phyloP scores from a whole-genome alignment of 2,113 vertebrate species.

The Syngnathoides biaculeatus region DNA sequence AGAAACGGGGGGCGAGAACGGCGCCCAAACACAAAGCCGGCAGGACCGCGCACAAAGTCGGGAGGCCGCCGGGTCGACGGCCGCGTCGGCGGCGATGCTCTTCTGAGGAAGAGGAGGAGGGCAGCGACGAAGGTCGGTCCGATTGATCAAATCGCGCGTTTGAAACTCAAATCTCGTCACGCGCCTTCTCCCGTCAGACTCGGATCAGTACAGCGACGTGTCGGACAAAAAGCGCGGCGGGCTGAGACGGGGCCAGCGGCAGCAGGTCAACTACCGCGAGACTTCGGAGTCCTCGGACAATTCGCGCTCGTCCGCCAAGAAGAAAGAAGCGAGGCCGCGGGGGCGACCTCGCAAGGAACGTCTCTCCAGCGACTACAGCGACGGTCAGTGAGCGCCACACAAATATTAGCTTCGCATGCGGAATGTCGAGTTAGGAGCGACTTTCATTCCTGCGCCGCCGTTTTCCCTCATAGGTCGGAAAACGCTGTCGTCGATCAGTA shows the following conservation, averaged over 20 bases:
- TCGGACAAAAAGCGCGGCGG: constrained; percentile 85
- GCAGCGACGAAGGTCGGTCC: constrained; percentile 63
- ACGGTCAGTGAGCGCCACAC: constrained; percentile 72
- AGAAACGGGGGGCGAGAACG: constrained; percentile 46
- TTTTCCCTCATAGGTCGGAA: not conserved
- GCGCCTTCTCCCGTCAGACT: constrained; percentile 68
- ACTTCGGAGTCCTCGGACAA: constrained; percentile 89
- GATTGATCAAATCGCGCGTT: no score
- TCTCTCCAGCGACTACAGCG: constrained; percentile 90
- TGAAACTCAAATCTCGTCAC: no score
- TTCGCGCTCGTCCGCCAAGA: constrained; percentile 75
- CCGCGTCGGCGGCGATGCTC: constrained; percentile 62
- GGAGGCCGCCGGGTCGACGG: constrained; percentile 62
- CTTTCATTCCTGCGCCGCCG: not conserved
- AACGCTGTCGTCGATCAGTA: not conserved
- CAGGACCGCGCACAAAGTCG: constrained; percentile 73
- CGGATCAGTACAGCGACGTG: constrained; percentile 81
- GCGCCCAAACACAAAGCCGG: constrained; percentile 32
- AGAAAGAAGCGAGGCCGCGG: constrained; percentile 69
- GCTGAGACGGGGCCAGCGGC: constrained; percentile 85
- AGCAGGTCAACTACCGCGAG: constrained; percentile 94
- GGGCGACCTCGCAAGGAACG: constrained; percentile 68
- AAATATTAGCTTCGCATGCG: not conserved
- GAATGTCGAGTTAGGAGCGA: not conserved
- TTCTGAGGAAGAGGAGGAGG: constrained; percentile 66